phyloP scores from a whole-genome alignment of 1,140 invertebrate genomes.

The Oryzaephilus surinamensis region DNA sequence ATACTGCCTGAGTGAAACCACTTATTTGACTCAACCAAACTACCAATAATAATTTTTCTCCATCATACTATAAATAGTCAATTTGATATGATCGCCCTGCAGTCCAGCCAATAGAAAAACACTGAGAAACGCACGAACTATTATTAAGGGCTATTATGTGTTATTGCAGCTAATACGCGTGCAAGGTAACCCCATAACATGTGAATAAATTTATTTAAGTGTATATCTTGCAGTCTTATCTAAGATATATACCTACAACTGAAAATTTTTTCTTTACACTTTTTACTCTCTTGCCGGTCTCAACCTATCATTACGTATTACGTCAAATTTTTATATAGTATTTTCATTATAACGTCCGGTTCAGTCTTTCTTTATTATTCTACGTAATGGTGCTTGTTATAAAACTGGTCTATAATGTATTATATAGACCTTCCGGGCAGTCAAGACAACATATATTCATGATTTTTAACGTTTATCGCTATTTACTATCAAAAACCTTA shows the following conservation, averaged over 20 bases:
- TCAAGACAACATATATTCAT: too few species aligned
- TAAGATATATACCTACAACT: too few species aligned
- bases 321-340: slow-evolving; percentile 23
- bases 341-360: too few species aligned
- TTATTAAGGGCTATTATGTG: slow-evolving; percentile 36
- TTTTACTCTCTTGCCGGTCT: too few species aligned
- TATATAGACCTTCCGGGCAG: background rate
- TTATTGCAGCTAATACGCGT: slow-evolving; percentile 35
- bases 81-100: slow-evolving; percentile 29
- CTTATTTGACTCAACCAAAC: slow-evolving; percentile 22
- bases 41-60: slow-evolving; percentile 34
- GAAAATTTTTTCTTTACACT: too few species aligned
- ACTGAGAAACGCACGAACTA: slow-evolving; percentile 27
- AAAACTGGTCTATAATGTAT: too few species aligned
- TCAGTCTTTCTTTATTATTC: too few species aligned
- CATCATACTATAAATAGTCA: slow-evolving; percentile 32
- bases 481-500: too few species aligned
- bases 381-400: too few species aligned
- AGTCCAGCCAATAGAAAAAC: slow-evolving; percentile 24
- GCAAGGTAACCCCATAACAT: slow-evolving; percentile 20
- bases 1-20: slow-evolving; percentile 17
- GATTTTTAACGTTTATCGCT: too few species aligned
- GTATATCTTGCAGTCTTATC: slow-evolving; percentile 24
- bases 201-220: too few species aligned
- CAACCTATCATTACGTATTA: slow-evolving; percentile 27